Conservation (phyloP, 2,888 invertebrate genomes). For the Caenorhabditis auriculariae region DNA sequence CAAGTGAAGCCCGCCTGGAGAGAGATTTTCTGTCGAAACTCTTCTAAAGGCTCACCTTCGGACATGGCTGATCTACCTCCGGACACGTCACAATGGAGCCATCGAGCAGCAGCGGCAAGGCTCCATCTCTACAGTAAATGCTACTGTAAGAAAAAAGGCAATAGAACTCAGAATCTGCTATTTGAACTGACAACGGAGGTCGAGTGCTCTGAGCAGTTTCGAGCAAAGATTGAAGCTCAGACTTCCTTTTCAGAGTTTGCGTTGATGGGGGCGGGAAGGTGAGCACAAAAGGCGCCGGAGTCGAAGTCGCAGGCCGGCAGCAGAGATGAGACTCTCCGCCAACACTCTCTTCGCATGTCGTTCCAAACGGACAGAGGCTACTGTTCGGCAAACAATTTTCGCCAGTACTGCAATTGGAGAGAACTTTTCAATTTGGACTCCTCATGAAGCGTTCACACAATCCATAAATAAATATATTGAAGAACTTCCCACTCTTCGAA, state of each 20-base stretch:
- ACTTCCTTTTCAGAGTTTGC: no score
- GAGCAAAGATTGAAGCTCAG: no score
- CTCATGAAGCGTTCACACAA: no score
- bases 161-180: no score
- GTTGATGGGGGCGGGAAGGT: not conserved
- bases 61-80: conserved; percentile 31
- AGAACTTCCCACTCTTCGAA: no score
- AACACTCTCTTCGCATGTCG: conserved; percentile 9
- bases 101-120: conserved; percentile 17
- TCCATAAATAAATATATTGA: no score
- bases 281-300: not conserved
- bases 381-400: conserved; percentile 6
- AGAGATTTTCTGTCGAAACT: not conserved
- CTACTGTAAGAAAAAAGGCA: no score
- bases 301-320: not conserved
- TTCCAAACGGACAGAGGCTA: conserved; percentile 4
- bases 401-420: no score
- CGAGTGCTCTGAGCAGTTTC: no score
- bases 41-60: conserved; percentile 7
- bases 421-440: no score
- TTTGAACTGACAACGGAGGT: no score
- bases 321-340: conserved; percentile 5
- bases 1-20: conserved; percentile 31
- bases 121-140: conserved; percentile 24
- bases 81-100: conserved; percentile 29